Evolutionary conservation across 2,888 invertebrate genomes (phyloP), one percentile per base, ranked within the genome.

Genomic region (Eurytoma adleriae): DNA sequence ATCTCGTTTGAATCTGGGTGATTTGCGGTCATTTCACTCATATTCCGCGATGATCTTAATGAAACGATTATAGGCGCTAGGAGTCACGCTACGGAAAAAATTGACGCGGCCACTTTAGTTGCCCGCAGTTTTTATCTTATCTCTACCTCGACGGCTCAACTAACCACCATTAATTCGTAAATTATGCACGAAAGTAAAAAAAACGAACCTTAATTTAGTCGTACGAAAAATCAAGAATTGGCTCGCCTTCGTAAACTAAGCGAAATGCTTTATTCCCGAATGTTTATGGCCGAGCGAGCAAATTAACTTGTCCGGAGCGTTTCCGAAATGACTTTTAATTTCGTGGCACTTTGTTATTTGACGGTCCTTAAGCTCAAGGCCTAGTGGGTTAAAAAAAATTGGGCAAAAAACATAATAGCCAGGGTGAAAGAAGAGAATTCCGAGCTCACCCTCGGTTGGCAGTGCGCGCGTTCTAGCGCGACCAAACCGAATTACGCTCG

Each of bases 401-500:
- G 12, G n/a, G 16, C 18, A 18, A 56, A 5, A 56, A 18, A 16
- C 5, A n/a, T 56, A 56, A 14, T 27, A 62, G 14, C 27, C 10
- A 18, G 16, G n/a, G 64, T 12, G 40, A 59, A 48, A 70, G 57
- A 59, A 70, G 70, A 48, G 70, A 57, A 70, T 70, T 70, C 48
- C 70, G 16, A 20, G 70, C 57, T 57, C 56, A n/a, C 62, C 14
- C 54, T 13, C 40, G 24, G n/a, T 40, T 40, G 40, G 40, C 40
- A 40, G 40, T 40, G 30, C 62, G 27, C 16, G 67, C 27, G 52
- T 68, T 68, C 68, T 52, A 68, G 68, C 48, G 52, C 72, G 48
- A 72, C 54, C 48, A 67, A 72, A 76, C 61, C 71, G 62, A 74
- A 74, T 79, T 66, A 62, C 66, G 62, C 64, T 79, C 69, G 66